A percentile compares a stretch with the other conserved stretches of the same genome.
These are phyloP conservation scores for Natrix natrix DNA, from an alignment of 2,797 vertebrate genomes.

Conservation along the genomic window DNA sequence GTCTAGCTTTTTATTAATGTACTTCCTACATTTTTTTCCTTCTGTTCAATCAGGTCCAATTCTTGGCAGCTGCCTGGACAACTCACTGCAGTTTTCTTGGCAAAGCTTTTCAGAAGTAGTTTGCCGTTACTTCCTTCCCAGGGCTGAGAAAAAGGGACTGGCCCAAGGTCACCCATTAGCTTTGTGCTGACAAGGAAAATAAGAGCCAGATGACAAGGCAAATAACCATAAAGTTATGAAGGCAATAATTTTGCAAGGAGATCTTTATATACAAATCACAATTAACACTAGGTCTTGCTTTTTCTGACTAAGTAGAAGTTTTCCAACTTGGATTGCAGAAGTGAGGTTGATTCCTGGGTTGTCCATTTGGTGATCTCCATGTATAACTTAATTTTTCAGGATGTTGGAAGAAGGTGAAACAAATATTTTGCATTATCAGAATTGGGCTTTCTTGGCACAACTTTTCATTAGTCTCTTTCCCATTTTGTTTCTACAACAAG, in stretches of 20 bases:
- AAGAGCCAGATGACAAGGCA: not conserved
- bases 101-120: not conserved
- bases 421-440: not conserved
- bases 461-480: not conserved
- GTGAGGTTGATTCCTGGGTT: not conserved
- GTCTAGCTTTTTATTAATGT: not conserved
- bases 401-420: not conserved
- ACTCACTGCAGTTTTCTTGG: not conserved
- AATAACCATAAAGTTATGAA: not conserved
- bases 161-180: not conserved
- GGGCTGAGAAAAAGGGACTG: not conserved
- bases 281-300: not conserved
- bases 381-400: not conserved
- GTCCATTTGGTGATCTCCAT: not conserved
- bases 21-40: not conserved
- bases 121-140: not conserved
- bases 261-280: not conserved
- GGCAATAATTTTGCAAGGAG: not conserved
- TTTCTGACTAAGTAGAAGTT: not conserved
- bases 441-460: not conserved
- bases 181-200: not conserved
- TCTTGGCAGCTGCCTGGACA: not conserved
- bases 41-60: not conserved
- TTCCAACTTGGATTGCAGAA: not conserved
- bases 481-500: not conserved